Percentiles rank a stretch among this genome's conserved stretches.
Conservation (phyloP, 2,888 invertebrate genomes). For the Plusia festucae region DNA sequence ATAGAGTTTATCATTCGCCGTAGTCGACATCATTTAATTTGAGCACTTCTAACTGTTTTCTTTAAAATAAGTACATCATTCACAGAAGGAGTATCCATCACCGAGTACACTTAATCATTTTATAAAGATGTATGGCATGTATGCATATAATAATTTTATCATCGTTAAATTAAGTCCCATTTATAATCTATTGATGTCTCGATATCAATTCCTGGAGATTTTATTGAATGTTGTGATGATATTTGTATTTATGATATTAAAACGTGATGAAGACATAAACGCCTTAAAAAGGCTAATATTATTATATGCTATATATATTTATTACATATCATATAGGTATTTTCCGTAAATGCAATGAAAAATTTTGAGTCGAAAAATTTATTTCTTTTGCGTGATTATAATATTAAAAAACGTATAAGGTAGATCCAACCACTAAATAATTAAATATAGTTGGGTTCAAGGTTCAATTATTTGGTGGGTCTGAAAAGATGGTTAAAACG, state of each 20-base stretch:
- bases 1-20: neutral
- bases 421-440: no score
- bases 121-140: neutral
- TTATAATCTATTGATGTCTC: neutral
- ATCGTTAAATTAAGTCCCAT: neutral
- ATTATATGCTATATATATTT: neutral
- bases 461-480: no score
- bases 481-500: no score
- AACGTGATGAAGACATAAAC: neutral
- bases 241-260: neutral
- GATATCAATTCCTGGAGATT: neutral
- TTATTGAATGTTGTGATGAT: neutral
- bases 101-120: neutral
- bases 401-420: no score
- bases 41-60: no score
- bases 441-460: no score
- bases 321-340: no score
- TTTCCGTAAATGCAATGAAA: no score
- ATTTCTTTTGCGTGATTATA: no score
- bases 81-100: no score
- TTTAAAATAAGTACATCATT: no score
- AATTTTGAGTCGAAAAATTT: no score
- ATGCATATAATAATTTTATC: slow-evolving; percentile 1
- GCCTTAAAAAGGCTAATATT: neutral
- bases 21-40: neutral